Percentiles rank a stretch among this genome's conserved stretches.
Conservation (phyloP, 2,888 invertebrate species). For the Bembecia ichneumoniformis region DNA sequence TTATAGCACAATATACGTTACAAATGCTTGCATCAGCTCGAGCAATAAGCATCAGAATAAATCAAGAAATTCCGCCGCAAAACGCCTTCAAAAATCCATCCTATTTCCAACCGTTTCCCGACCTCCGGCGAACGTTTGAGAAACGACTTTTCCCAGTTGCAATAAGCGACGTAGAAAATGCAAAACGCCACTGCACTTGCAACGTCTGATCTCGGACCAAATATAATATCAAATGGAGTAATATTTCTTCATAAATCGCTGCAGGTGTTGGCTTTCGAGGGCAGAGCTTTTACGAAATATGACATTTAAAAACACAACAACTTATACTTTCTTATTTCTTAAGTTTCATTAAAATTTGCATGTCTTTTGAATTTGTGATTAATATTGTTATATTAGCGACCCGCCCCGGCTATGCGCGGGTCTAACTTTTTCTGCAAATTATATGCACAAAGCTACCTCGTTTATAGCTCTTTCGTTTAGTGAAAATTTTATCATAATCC, state of each 20-base stretch:
- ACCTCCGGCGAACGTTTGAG: background rate
- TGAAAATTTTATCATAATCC: no score
- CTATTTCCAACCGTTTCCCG: background rate
- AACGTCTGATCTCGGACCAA: conserved; percentile 7
- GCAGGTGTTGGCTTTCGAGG: conserved; percentile 16
- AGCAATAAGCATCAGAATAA: conserved; percentile 28
- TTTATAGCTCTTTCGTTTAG: no score
- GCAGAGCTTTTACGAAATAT: background rate
- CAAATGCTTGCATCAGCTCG: background rate
- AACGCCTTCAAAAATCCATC: conserved; percentile 17
- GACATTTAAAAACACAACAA: no score
- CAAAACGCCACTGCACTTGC: background rate
- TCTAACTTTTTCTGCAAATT: no score
- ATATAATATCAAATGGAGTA: conserved; percentile 34
- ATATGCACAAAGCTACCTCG: no score
- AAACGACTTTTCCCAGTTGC: background rate
- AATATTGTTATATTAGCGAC: no score
- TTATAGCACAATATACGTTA: background rate
- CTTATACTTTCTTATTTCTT: no score
- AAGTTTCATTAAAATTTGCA: no score
- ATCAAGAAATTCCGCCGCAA: conserved; percentile 23
- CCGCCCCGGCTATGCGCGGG: no score
- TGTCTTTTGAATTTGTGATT: no score
- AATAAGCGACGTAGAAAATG: background rate
- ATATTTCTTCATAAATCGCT: conserved; percentile 41